phyloP scores from a whole-genome alignment of 2,888 invertebrate species.

The Mimas tiliae region DNA sequence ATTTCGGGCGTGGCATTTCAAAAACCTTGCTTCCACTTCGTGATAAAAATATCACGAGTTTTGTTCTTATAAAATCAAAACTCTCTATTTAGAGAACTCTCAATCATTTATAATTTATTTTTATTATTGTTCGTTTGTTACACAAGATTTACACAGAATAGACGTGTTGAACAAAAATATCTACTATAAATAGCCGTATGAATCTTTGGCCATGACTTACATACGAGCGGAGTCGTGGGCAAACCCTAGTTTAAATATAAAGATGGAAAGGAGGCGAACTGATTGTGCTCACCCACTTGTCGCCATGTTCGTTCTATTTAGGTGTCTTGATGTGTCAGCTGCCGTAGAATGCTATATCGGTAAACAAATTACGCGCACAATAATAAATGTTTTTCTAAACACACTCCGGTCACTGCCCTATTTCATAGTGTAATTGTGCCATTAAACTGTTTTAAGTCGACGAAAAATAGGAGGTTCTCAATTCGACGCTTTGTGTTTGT shows the following conservation, averaged over 20 bases:
- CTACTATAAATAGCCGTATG: not conserved
- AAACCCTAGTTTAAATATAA: not conserved
- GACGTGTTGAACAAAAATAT: too few relatives aligned
- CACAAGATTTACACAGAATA: not conserved
- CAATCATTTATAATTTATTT: not conserved
- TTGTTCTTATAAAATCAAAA: not conserved
- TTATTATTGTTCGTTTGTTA: not conserved
- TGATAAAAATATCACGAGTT: too few relatives aligned
- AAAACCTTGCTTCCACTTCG: too few relatives aligned
- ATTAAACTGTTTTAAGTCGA: too few relatives aligned
- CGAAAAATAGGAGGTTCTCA: too few relatives aligned
- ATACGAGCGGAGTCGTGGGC: not conserved
- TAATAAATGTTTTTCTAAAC: conserved; percentile 5
- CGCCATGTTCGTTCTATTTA: conserved; percentile 2
- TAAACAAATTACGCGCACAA: conserved; percentile 8
- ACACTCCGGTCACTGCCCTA: not conserved
- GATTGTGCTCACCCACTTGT: not conserved
- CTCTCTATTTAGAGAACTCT: not conserved
- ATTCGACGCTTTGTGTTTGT: too few relatives aligned
- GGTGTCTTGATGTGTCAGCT: not conserved
- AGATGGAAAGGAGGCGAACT: not conserved
- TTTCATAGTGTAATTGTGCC: not conserved
- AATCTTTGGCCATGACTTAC: not conserved
- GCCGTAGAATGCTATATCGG: not conserved
- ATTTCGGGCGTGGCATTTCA: too few relatives aligned